These are phyloP conservation scores for Lacanobia wlatinum DNA, from an alignment of 2,888 invertebrate genomes.

Conservation along the genomic window DNA sequence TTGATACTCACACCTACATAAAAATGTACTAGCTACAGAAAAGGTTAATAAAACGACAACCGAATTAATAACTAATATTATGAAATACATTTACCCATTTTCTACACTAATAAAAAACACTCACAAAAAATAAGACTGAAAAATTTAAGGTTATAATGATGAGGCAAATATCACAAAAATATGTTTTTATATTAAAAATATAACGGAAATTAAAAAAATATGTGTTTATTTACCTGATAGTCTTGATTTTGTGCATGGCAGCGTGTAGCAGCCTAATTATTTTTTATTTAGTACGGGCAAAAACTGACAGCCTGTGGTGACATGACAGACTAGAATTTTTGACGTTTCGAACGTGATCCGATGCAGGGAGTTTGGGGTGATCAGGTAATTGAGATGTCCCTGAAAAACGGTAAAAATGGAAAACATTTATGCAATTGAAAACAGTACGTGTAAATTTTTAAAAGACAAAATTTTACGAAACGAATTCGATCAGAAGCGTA, in stretches of 20 bases:
- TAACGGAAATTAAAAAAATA: constrained; percentile 23
- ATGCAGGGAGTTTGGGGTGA: constrained; percentile 38
- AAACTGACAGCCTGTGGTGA: constrained; percentile 86
- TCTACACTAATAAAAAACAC: constrained; percentile 48
- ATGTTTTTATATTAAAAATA: constrained; percentile 18
- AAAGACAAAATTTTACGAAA: no score
- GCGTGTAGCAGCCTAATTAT: constrained; percentile 82
- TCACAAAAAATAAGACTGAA: constrained; percentile 60
- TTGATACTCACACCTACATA: constrained; percentile 25
- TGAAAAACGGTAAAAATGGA: constrained; percentile 6
- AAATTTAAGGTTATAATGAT: constrained; percentile 83
- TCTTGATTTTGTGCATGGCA: constrained; percentile 90
- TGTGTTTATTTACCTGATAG: constrained; percentile 79
- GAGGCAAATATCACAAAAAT: constrained; percentile 69
- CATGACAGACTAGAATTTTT: constrained; percentile 82
- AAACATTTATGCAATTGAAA: no score
- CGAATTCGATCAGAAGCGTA: no score
- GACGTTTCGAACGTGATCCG: constrained; percentile 66
- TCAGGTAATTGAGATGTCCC: constrained; percentile 36
- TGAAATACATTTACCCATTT: constrained; percentile 21
- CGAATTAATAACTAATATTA: constrained; percentile 6
- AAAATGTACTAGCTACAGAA: not conserved
- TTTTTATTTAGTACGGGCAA: constrained; percentile 87
- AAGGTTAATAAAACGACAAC: not conserved
- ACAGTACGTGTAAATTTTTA: no score